Percentiles rank a stretch among this genome's conserved stretches.
Conservation (phyloP, 2,888 invertebrate species). For the Amaurobius ferox region DNA sequence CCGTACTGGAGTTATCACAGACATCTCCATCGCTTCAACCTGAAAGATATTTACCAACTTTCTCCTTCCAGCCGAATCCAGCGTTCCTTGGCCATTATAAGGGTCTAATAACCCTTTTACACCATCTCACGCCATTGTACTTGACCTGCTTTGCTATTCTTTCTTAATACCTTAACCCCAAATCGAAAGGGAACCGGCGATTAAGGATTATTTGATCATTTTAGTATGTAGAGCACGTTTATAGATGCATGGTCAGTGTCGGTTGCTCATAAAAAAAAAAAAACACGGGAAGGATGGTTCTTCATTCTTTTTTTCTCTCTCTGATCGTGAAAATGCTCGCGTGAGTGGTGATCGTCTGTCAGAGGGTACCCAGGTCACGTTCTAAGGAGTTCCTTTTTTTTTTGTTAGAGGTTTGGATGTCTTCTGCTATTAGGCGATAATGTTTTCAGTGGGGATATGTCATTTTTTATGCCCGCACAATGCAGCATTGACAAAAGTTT, state of each 20-base stretch:
- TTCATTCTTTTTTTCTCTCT: slow-evolving; percentile 24
- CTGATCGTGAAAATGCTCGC: slow-evolving; percentile 43
- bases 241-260: slow-evolving; percentile 33
- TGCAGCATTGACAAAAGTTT: background rate
- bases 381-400: background rate
- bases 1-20: too few relatives aligned
- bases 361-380: slow-evolving; percentile 41
- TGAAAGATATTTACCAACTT: too few relatives aligned
- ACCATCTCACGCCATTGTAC: slow-evolving; percentile 13
- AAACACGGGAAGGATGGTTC: background rate
- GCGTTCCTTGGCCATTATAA: background rate
- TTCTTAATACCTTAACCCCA: background rate
- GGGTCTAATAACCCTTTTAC: slow-evolving; percentile 18
- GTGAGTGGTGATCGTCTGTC: slow-evolving; percentile 45
- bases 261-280: slow-evolving; percentile 25
- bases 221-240: slow-evolving; percentile 52
- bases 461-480: background rate
- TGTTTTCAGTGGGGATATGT: background rate
- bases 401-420: background rate
- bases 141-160: background rate
- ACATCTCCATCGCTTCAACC: too few relatives aligned
- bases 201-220: background rate
- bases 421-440: slow-evolving; percentile 14
- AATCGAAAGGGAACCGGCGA: slow-evolving; percentile 18
- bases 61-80: background rate